Conservation (phyloP, 2,888 invertebrate genomes). For the Actias luna region DNA sequence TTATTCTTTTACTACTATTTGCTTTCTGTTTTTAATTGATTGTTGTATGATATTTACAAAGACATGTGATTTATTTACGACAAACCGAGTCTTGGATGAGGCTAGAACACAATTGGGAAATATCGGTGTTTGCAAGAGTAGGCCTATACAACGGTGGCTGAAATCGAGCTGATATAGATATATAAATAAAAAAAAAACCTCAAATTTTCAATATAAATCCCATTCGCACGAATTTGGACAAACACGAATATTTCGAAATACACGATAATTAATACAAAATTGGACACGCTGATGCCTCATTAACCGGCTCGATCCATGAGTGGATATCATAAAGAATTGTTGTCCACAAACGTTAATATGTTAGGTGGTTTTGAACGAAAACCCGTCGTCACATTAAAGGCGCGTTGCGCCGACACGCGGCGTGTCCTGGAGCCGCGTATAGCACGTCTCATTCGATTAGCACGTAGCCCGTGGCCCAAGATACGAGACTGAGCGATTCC, state of each 20-base stretch:
- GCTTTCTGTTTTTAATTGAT: no score
- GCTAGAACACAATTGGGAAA: no score
- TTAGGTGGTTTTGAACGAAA: conserved; percentile 26
- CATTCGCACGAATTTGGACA: no score
- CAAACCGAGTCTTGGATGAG: no score
- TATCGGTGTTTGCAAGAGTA: no score
- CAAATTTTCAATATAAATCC: no score
- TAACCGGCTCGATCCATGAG: background rate
- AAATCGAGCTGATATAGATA: no score
- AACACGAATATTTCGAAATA: background rate
- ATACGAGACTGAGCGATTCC: conserved; percentile 5
- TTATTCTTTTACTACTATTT: no score
- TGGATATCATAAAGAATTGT: background rate
- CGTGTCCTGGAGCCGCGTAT: conserved; percentile 60
- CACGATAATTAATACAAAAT: background rate
- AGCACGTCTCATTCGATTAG: conserved; percentile 53
- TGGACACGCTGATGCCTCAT: background rate
- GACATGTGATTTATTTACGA: no score
- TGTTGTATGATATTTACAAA: no score
- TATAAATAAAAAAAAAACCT: no score
- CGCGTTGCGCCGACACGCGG: conserved; percentile 27
- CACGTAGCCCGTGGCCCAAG: conserved; percentile 32
- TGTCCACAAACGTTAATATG: conserved; percentile 9
- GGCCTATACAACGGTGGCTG: no score
- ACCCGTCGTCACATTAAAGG: conserved; percentile 29